A percentile compares a stretch with the other conserved stretches of the same genome.
Evolutionary conservation across 2,797 vertebrate species (phyloP).

Genomic region (Chromis chromis): DNA sequence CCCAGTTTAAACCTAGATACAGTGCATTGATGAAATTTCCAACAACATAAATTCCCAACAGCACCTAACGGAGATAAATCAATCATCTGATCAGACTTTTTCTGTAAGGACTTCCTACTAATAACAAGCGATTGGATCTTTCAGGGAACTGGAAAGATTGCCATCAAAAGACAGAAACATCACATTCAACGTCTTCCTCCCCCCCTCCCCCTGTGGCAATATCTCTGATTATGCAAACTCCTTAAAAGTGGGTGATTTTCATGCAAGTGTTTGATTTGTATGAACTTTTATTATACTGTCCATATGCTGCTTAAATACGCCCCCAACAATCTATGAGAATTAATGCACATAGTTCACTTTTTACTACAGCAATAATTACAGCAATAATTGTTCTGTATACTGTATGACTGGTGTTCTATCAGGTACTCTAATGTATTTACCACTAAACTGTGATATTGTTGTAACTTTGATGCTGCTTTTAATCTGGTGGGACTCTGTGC

Average conservation of each 20-base stretch:
- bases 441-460: conserved; percentile 63
- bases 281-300: conserved; percentile 40
- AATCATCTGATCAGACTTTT: neutral
- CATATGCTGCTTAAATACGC: conserved; percentile 64
- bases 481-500: conserved; percentile 50
- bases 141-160: conserved; percentile 22
- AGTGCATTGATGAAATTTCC: too few species aligned
- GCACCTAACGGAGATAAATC: too few species aligned
- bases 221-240: conserved; percentile 67
- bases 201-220: conserved; percentile 13
- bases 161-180: conserved; percentile 21
- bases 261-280: conserved; percentile 46
- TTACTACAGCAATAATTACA: conserved; percentile 77
- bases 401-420: conserved; percentile 55
- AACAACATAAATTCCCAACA: too few species aligned
- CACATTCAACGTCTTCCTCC: conserved; percentile 7
- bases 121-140: neutral
- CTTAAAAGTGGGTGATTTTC: conserved; percentile 35
- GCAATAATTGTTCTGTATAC: conserved; percentile 70
- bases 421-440: conserved; percentile 61
- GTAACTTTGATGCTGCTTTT: conserved; percentile 62
- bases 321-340: conserved; percentile 40
- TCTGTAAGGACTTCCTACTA: neutral
- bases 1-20: too few species aligned
- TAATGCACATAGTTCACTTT: conserved; percentile 75